Base-by-base conservation (phyloP, 2,797 vertebrate species). In the Pipistrellus kuhlii region DNA sequence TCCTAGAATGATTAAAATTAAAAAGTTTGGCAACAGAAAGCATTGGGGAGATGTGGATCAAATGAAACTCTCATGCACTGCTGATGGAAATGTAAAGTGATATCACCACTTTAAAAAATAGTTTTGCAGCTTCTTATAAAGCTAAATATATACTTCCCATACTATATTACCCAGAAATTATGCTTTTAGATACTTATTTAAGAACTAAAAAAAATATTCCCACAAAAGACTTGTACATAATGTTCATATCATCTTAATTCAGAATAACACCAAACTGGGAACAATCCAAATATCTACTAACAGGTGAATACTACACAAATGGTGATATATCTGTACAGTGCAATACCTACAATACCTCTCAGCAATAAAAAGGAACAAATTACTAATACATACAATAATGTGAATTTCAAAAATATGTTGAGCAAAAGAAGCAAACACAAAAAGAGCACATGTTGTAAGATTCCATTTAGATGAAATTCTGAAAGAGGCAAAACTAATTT, bases 401-500 rank as follows among this genome's bases (percentile, higher is more conserved):
- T 48, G 77, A 53, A 91, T 91, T 95, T 90, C 72, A 71, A 91
- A 90, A 80, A 75, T 57, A 68, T 35, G 12, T 20, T 53, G 57
- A 93, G 84, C 27, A 75, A 95, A 95, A 87, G 46, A 82, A 48
- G 59, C 14, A 46, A 9, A 38, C 14, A 66, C n/a, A 90, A 90
- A 90, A 87, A 77, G 38, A 81, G 41, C 59, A 68, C 21, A 53
- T 41, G 55, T 30, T 77, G 44, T 72, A 85, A 46, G 27, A 81
- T 86, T 84, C 59, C 23, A 51, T 77, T 81, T 66, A 91, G 71
- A 86, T 77, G 59, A 91, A 83, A 90, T 96, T 93, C 88, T 89
- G 38, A 51, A 96, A 82, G 75, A 85, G 25, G 17, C 68, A 77
- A 90, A 64, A 90, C 93, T 85, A 95, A 93, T 93, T 80, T 83